phyloP scores from a whole-genome alignment of 2,113 vertebrate species.

The Scomber scombrus region DNA sequence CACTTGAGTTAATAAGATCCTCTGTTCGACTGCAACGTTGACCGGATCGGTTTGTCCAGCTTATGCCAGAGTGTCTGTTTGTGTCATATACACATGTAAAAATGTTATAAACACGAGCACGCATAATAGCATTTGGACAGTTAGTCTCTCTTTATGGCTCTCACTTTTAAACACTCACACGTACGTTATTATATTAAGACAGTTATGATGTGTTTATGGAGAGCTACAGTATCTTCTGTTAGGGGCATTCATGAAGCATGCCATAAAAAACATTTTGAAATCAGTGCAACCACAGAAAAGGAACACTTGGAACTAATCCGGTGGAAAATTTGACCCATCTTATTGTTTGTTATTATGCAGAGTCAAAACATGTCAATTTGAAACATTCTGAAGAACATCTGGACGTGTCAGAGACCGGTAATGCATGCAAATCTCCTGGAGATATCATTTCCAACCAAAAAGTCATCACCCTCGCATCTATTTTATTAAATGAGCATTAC shows the following conservation, averaged over 20 bases:
- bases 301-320: conserved; percentile 20
- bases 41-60: too few relatives aligned
- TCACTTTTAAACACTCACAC: neutral
- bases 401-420: conserved; percentile 16
- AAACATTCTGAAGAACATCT: conserved; percentile 30
- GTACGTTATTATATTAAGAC: conserved; percentile 6
- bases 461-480: neutral
- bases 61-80: conserved; percentile 13
- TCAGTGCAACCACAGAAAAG: neutral
- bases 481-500: conserved; percentile 14
- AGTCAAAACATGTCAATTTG: conserved; percentile 29
- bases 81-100: conserved; percentile 31
- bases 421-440: conserved; percentile 21
- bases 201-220: conserved; percentile 63
- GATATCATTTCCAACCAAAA: conserved; percentile 11
- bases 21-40: conserved; percentile 24
- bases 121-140: neutral
- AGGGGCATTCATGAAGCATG: neutral
- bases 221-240: neutral
- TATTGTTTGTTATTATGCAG: conserved; percentile 27
- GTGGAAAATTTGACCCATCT: conserved; percentile 43
- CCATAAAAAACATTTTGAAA: conserved; percentile 24
- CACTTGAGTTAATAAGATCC: conserved; percentile 29
- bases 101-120: neutral
- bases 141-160: neutral